phyloP scores from a whole-genome alignment of 2,888 invertebrate species.

The Liposcelis brunnea region DNA sequence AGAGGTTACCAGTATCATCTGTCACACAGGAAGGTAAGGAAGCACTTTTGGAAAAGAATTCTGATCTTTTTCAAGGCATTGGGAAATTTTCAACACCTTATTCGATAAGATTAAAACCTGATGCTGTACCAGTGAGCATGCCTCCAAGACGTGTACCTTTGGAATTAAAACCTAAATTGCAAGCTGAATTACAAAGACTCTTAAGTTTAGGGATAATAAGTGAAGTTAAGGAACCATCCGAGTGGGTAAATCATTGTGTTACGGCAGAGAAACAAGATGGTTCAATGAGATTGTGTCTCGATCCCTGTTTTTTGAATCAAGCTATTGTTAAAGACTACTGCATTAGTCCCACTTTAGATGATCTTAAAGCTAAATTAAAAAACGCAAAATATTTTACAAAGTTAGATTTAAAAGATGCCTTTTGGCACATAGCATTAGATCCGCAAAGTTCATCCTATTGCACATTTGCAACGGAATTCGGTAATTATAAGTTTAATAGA shows the following conservation, averaged over 20 bases:
- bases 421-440: conserved; percentile 22
- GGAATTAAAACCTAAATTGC: too few relatives aligned
- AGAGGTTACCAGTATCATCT: too few relatives aligned
- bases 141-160: too few relatives aligned
- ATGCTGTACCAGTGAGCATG: too few relatives aligned
- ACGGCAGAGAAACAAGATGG: conserved; percentile 20
- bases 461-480: conserved; percentile 23
- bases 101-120: too few relatives aligned
- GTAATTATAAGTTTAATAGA: conserved; percentile 24
- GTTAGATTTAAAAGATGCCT: conserved; percentile 20
- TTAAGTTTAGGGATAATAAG: too few relatives aligned
- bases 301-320: conserved; percentile 24
- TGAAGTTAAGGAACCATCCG: too few relatives aligned
- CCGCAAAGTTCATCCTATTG: conserved; percentile 21
- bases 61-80: too few relatives aligned
- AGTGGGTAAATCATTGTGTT: conserved; percentile 22
- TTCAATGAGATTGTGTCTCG: conserved; percentile 21
- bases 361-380: conserved; percentile 19
- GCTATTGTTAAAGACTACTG: conserved; percentile 21
- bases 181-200: too few relatives aligned
- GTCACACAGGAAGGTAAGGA: too few relatives aligned
- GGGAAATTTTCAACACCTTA: too few relatives aligned
- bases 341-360: conserved; percentile 24
- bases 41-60: too few relatives aligned
- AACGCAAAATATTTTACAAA: conserved; percentile 19